phyloP scores from a whole-genome alignment of 2,797 vertebrate genomes.

The Pseudochaenichthys georgianus region DNA sequence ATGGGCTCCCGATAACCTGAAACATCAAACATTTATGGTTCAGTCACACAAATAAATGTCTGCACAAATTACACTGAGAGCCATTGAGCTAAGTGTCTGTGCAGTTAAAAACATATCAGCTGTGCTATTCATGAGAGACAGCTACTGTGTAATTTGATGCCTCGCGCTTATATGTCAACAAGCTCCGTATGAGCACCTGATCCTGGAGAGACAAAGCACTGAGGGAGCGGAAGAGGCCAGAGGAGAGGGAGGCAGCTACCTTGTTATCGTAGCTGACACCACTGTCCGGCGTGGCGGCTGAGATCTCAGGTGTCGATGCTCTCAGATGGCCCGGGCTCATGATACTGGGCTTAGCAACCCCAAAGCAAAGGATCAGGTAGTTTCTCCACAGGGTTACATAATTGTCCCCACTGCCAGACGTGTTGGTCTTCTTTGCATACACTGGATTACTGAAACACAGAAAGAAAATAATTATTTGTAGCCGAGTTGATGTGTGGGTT shows the following conservation, averaged over 20 bases:
- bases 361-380: slow-evolving; percentile 98
- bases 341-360: slow-evolving; percentile 96
- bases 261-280: slow-evolving; percentile 93
- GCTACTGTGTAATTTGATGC: slow-evolving; percentile 61
- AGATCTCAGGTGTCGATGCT: slow-evolving; percentile 96
- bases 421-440: slow-evolving; percentile 96
- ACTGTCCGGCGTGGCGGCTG: slow-evolving; percentile 91
- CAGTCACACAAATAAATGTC: slow-evolving; percentile 32
- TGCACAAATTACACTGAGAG: slow-evolving; percentile 44
- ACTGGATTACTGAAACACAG: slow-evolving; percentile 90
- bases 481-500: slow-evolving; percentile 7
- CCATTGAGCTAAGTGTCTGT: slow-evolving; percentile 2
- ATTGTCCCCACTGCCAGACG: slow-evolving; percentile 89
- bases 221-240: slow-evolving; percentile 50
- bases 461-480: slow-evolving; percentile 22
- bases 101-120: slow-evolving; percentile 38
- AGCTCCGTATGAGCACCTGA: slow-evolving; percentile 65
- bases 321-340: slow-evolving; percentile 97
- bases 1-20: slow-evolving; percentile 95
- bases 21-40: slow-evolving; percentile 49
- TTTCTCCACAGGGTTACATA: slow-evolving; percentile 96
- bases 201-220: slow-evolving; percentile 58
- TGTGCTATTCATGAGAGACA: slow-evolving; percentile 47
- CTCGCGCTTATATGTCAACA: slow-evolving; percentile 62
- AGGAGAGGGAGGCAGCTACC: slow-evolving; percentile 64